Evolutionary conservation across 2,888 invertebrate genomes (phyloP), one percentile per base, ranked within the genome.

Genomic region (Serrognathus titanus): DNA sequence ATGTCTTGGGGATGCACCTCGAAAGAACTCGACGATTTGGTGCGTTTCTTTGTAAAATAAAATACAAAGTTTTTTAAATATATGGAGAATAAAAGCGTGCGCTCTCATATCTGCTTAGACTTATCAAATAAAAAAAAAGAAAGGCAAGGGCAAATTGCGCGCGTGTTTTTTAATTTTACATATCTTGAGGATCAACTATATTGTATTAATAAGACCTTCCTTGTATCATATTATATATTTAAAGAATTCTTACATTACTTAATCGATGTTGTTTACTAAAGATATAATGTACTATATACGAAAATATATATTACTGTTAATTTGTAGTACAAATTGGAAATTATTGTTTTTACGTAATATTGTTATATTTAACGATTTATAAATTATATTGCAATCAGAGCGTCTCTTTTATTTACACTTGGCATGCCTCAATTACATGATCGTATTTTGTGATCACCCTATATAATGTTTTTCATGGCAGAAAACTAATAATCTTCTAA

Each of bases 291-390:
- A 65, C 55, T 66, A 55, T 63, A 65, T 69, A 71, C 69, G 68
- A 71, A 69, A 54, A 53, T 54, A 67, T 67, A 69, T 64, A 62
- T 68, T 68, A 65, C 66, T 69, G 70, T 71, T 72, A 68, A 61
- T 72, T 72, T 71, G 66, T 72, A 73, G 73, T 73, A 74, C 73
- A 74, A 74, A 73, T 66, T 65, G 65, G 64, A 69, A 69, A 69
- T 71, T 63, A 70, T 72, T 74, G 72, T 74, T 74, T 73, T 72
- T 73, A 73, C 69, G 71, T 73, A 71, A 68, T 66, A 73, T 73
- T 74, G 74, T 74, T 74, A 73, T 70, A 73, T 69, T 72, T 73
- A 72, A 72, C 69, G 67, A 73, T 74, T 74, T 74, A 73, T 72
- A 74, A 73, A 72, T 73, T 73, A 72, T 69, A 72, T 68, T 71